These are phyloP conservation scores for Sciaenops ocellatus DNA, from an alignment of 2,797 vertebrate species.

Conservation along the genomic window DNA sequence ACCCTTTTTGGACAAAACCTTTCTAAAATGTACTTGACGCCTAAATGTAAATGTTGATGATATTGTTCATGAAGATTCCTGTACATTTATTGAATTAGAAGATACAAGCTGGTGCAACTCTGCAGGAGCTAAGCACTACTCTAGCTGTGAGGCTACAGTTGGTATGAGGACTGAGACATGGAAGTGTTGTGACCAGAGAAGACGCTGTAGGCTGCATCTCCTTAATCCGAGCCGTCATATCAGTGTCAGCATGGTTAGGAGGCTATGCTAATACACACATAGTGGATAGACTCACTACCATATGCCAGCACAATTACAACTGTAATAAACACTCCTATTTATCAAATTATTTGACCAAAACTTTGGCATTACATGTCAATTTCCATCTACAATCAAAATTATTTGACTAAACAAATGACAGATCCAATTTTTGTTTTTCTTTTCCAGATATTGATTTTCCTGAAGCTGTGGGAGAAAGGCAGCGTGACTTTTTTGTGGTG, in stretches of 20 bases:
- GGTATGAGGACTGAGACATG: conserved; percentile 31
- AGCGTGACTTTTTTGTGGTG: conserved; percentile 27
- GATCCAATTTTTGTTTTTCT: not conserved
- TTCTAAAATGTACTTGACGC: not conserved
- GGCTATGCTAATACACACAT: conserved; percentile 56
- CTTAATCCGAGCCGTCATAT: conserved; percentile 78
- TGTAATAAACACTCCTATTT: not conserved
- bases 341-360: not conserved
- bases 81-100: conserved; percentile 8
- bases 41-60: conserved; percentile 1
- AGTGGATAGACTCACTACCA: conserved; percentile 25
- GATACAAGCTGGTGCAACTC: not conserved
- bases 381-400: conserved; percentile 10
- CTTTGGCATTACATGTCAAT: not conserved
- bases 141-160: conserved; percentile 41
- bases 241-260: conserved; percentile 69
- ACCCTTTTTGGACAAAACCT: not conserved
- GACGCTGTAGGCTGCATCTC: conserved; percentile 61
- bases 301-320: conserved; percentile 30
- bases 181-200: conserved; percentile 63
- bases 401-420: not conserved
- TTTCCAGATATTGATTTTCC: conserved; percentile 34
- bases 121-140: conserved; percentile 3
- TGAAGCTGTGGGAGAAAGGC: conserved; percentile 15
- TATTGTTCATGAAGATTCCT: conserved; percentile 1